These are phyloP conservation scores for Labia minor DNA, from an alignment of 2,888 invertebrate genomes.

Conservation along the genomic window DNA sequence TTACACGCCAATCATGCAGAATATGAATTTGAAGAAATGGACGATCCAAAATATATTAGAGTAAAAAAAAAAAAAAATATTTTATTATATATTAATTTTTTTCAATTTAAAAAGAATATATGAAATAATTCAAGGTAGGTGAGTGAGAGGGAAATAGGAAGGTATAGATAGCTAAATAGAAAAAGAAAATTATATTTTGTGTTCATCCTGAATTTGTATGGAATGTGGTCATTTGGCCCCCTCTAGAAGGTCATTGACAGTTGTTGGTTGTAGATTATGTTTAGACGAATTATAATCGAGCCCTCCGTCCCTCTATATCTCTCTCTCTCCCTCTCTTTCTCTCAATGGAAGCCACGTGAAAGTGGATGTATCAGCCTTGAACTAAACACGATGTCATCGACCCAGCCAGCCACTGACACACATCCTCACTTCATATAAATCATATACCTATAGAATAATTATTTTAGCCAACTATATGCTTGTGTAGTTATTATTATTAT, in stretches of 20 bases:
- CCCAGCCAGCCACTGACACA: background rate
- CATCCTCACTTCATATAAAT: background rate
- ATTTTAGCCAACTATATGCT: too few species aligned
- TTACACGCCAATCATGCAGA: slow-evolving; percentile 40
- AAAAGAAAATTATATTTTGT: too few species aligned
- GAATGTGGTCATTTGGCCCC: background rate
- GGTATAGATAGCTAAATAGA: too few species aligned
- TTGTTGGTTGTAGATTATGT: background rate
- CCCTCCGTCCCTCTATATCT: background rate
- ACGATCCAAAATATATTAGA: background rate
- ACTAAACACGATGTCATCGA: background rate
- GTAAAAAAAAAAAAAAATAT: background rate
- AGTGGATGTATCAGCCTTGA: background rate
- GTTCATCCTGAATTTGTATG: background rate
- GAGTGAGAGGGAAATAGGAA: too few species aligned
- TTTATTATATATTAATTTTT: too few species aligned
- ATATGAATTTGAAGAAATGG: background rate
- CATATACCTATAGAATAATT: too few species aligned
- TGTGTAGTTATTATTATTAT: too few species aligned
- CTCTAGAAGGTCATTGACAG: background rate
- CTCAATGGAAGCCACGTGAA: too few species aligned
- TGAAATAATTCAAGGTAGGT: too few species aligned
- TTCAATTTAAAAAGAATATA: too few species aligned
- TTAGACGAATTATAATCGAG: too few species aligned
- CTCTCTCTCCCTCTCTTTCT: too few species aligned